These are phyloP conservation scores for Venustaconcha ellipsiformis DNA, from an alignment of 1,140 invertebrate species.

Conservation along the genomic window DNA sequence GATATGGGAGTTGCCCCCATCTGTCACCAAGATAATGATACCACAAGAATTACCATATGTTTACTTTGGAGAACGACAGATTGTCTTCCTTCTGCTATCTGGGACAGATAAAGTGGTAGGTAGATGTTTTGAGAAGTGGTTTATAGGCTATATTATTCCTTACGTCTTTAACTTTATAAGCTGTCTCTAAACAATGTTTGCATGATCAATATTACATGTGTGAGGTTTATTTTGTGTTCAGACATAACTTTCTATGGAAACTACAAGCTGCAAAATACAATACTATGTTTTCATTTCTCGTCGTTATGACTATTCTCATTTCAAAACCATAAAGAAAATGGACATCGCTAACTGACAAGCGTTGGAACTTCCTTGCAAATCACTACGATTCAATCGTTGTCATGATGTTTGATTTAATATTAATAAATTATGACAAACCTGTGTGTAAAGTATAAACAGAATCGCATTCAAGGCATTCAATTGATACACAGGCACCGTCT, in stretches of 20 bases:
- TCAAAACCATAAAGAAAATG: too few species aligned
- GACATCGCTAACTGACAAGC: too few species aligned
- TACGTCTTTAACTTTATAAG: background rate
- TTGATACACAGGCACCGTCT: too few species aligned
- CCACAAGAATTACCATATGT: conserved; percentile 17
- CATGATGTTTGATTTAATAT: too few species aligned
- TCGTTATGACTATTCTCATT: too few species aligned
- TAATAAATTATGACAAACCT: too few species aligned
- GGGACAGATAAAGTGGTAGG: conserved; percentile 11
- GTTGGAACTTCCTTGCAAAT: too few species aligned
- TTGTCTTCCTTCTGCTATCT: conserved; percentile 23
- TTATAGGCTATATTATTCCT: background rate
- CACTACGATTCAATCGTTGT: too few species aligned
- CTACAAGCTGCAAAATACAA: background rate
- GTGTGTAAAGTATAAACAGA: too few species aligned
- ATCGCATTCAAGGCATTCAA: too few species aligned
- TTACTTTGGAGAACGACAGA: conserved; percentile 25
- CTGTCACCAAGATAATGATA: conserved; percentile 15
- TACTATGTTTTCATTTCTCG: background rate
- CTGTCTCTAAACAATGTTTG: too few species aligned
- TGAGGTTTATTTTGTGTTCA: background rate
- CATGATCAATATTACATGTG: conserved; percentile 4
- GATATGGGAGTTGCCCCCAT: conserved; percentile 31
- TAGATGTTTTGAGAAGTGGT: background rate
- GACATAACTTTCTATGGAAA: background rate